A percentile compares a stretch with the other conserved stretches of the same genome.
phyloP scores from a whole-genome alignment of 2,888 invertebrate genomes.

The Tanypteryx hageni region DNA sequence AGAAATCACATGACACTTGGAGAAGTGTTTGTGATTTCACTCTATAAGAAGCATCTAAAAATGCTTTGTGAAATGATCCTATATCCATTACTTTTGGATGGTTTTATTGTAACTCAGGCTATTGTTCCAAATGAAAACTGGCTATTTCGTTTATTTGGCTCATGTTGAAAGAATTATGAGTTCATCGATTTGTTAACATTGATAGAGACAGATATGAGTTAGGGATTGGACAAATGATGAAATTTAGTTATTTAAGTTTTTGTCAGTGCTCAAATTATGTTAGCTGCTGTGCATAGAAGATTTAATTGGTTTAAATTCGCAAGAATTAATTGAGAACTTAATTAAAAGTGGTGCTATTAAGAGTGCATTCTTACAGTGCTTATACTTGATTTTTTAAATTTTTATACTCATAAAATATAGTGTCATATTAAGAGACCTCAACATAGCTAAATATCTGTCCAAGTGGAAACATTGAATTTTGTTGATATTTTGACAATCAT shows the following conservation, averaged over 20 bases:
- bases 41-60: not conserved
- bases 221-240: not conserved
- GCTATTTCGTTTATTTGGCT: not conserved
- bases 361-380: constrained; percentile 41
- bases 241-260: not conserved
- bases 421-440: not conserved
- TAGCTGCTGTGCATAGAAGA: not conserved
- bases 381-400: constrained; percentile 44
- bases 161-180: not conserved
- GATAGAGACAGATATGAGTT: not conserved
- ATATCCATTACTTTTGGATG: not conserved
- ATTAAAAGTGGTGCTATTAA: constrained; percentile 52
- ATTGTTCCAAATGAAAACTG: constrained; percentile 1
- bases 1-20: not conserved
- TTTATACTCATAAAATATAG: not conserved
- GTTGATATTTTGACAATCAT: constrained; percentile 56
- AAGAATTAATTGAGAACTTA: not conserved
- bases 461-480: constrained; percentile 26
- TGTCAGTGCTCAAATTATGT: constrained; percentile 57
- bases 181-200: not conserved
- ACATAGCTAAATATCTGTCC: not conserved
- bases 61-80: not conserved
- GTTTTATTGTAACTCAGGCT: not conserved
- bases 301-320: constrained; percentile 1
- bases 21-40: constrained; percentile 9